These are phyloP conservation scores for Poeciliopsis infans DNA, from an alignment of 2,797 vertebrate species.

Conservation along the genomic window DNA sequence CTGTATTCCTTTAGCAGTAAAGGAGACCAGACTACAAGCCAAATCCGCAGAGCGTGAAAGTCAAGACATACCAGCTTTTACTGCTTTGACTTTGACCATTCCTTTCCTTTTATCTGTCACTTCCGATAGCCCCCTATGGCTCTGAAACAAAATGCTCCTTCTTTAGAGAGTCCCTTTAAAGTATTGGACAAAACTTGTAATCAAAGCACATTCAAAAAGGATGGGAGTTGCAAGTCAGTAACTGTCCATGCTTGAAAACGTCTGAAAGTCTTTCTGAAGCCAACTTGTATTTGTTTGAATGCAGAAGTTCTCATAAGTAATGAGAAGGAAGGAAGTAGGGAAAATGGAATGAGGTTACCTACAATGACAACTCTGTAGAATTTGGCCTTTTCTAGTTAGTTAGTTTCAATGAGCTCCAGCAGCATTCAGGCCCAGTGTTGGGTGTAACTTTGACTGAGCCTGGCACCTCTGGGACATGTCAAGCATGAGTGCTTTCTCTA, in stretches of 20 bases:
- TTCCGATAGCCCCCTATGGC: neutral
- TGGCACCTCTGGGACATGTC: constrained; percentile 71
- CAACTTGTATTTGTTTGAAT: constrained; percentile 32
- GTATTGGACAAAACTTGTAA: neutral
- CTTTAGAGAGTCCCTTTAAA: neutral
- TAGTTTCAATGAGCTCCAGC: constrained; percentile 55
- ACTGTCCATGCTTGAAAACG: constrained; percentile 14
- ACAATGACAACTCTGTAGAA: constrained; percentile 48
- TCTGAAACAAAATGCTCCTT: neutral
- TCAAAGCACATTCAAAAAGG: neutral
- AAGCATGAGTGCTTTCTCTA: constrained; percentile 56
- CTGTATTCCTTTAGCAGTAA: neutral
- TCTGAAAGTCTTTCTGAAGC: constrained; percentile 12
- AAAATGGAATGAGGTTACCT: constrained; percentile 15
- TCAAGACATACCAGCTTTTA: neutral
- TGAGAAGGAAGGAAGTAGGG: constrained; percentile 25
- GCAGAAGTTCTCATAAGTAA: constrained; percentile 22
- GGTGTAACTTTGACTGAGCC: constrained; percentile 66
- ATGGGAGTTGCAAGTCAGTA: neutral
- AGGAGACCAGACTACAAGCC: neutral
- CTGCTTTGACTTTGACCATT: neutral
- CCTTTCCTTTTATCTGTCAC: constrained; percentile 2
- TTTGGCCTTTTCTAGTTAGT: constrained; percentile 64
- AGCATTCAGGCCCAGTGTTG: constrained; percentile 61
- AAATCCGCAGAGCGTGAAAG: neutral